Base-by-base conservation (phyloP, 1,140 invertebrate genomes). In the Geopemphigus sp. region DNA sequence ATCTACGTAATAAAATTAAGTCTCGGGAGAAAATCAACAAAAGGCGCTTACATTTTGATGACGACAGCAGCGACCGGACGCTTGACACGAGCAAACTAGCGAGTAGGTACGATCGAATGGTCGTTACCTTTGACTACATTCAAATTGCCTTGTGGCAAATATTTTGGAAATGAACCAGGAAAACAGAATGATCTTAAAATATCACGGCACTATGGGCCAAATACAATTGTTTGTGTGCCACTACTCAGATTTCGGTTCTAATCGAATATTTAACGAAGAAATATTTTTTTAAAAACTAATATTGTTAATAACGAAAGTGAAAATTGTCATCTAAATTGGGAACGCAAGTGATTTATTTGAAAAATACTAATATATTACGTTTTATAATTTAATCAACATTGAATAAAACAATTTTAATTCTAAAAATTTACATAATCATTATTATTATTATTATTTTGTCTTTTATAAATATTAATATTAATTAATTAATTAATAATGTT, bases 161-260 rank as follows among this genome's bases (percentile, higher is more conserved):
- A 78, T 78, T 61, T 78, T 78, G 74, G 74, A 78, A 63, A 78
- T 59, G 56, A 59, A 78, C 56, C 74, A 78, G 74, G 24, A 78
- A 78, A 47, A 78, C 68, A 24, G 57, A 26, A n/a, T 50, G 54
- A 45, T 78, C 74, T 78, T 78, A 78, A 78, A 78, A 78, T 78
- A 78, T 32, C 56, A 29, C 39, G 24, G 22, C 15, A 26, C 45
- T n/a, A n/a, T 39, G 57, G 32, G 74, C 74, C 74, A 78, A 78
- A 63, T 78, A 78, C 74, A 61, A 78, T 63, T 47, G 74, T n/a
- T 78, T 61, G n/a, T 78, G 29, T 63, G 59, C 39, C 39, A 63
- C 73, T 76, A 76, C 73, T 76, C 56, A 19, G 56, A 76, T 76
- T 76, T 76, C 56, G 17, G 32, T 73, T 57, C 54, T 61, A 59